Base-by-base conservation (phyloP, 2,888 invertebrate genomes). In the Xestia c-nigrum region DNA sequence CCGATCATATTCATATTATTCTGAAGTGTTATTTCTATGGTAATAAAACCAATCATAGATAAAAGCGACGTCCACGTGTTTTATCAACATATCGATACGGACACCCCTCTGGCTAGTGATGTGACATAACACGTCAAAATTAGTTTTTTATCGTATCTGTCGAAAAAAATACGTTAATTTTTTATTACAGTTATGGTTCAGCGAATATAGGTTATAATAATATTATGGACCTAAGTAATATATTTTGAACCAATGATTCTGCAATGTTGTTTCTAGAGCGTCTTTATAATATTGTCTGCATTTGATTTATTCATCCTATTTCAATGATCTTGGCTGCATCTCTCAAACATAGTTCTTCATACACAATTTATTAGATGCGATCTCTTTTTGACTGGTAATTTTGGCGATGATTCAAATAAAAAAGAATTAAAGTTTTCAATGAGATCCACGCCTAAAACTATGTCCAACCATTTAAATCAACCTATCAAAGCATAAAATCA, bases 91-190 rank as follows among this genome's bases (percentile, higher is more conserved):
- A 67, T 71, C 72, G 50, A 65, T 61, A 16, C 40, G 40, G 67
- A 47, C 74, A 72, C 64, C 40, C 67, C 50, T 67, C 59, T 69
- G 38, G 64, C 59, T 59, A 80, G 78, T 77, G 78, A 77, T 66
- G 78, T 73, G 68, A 78, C 73, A 65, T 63, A n/a, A 69, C 78
- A 74, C 65, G 73, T 74, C 77, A 63, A 79, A 75, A 80, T 78
- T 16, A 76, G 72, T 72, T 72, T 72, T 31, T 68, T 74, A 81
- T 76, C 73, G 52, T 70, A 57, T 21, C 31, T 66, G 46, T 73
- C n/a, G 69, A 79, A 78, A 68, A 70, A 74, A 50, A 57, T 70
- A 47, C 69, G 9, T 74, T 80, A 76, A 47, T 55, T 71, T 68
- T 69, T 71, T 43, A 12, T 16, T 57, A 19, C 64, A 40, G 24